Base-by-base conservation (phyloP, 2,797 vertebrate species). In the Halcyon leucocephala region DNA sequence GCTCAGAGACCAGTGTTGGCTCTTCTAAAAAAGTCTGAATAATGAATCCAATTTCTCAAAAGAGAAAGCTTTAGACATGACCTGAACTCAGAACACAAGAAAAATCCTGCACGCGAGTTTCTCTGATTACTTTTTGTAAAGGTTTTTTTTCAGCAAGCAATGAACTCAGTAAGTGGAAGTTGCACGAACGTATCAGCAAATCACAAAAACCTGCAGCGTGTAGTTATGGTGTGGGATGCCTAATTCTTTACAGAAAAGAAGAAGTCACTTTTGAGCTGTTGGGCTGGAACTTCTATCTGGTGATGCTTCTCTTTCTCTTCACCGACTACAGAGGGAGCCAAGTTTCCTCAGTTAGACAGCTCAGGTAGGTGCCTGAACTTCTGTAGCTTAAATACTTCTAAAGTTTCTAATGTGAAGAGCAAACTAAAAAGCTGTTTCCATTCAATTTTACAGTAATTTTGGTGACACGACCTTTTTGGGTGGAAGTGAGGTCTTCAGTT, bases 271-370 rank as follows among this genome's bases (percentile, higher is more conserved):
- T 77, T 86, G 42, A 33, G 70, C 16, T 84, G 42, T n/a, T 64
- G 28, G 35, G 24, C 31, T 86, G 21, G 26, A 86, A 65, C 14
- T 35, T 26, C 48, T 73, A 3, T 29, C 10, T 67, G 44, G 46
- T 79, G 37, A 71, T 52, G 18, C 31, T 81, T 71, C 25, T 83
- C 58, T 89, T 91, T 89, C 90, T 90, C 71, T 74, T 94, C 37
- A 22, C 67, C 64, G 78, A 82, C 92, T 96, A 97, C 89, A 96
- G 95, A 95, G 95, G 95, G 96, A 96, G 95, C 86, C 89, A 95
- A 64, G 71, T 87, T 92, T 89, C 92, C 86, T 96, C 71, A 46
- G 31, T 90, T 72, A 71, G 24, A 57, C 9, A 35, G 28, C 39
- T 84, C 51, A 89, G 73, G 31, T 77, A 42, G 42, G 4, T 64